Conservation (phyloP, 2,888 invertebrate species). For the Pandemis heparana region DNA sequence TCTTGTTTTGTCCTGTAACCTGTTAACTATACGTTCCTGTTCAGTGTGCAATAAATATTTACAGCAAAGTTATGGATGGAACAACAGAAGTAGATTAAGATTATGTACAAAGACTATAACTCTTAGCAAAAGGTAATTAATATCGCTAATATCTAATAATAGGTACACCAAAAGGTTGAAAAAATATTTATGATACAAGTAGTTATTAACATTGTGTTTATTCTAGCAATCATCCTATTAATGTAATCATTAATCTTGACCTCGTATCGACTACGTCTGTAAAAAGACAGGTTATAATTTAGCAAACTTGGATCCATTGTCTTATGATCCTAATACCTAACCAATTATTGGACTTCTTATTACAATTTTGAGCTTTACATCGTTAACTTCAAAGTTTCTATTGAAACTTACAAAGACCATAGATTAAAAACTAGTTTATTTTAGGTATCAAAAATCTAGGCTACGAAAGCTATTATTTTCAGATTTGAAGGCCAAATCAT, state of each 20-base stretch:
- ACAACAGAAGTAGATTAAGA: background rate
- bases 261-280: constrained; percentile 77
- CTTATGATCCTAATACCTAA: constrained; percentile 46
- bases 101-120: background rate
- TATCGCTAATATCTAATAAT: background rate
- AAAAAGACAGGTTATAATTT: constrained; percentile 83
- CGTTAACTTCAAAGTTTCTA: background rate
- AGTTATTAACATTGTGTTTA: constrained; percentile 12
- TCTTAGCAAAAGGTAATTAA: background rate
- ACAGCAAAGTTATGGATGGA: too few species aligned
- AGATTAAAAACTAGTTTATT: constrained; percentile 46
- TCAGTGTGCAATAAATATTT: too few species aligned
- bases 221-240: constrained; percentile 21
- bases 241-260: constrained; percentile 59
- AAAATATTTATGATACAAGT: background rate
- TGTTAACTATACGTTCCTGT: too few species aligned
- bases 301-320: constrained; percentile 60
- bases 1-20: too few species aligned
- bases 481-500: constrained; percentile 72
- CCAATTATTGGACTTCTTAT: constrained; percentile 44
- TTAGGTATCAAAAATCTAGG: constrained; percentile 78
- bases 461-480: constrained; percentile 80
- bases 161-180: background rate
- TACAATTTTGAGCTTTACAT: constrained; percentile 45
- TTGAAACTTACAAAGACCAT: background rate